phyloP scores from a whole-genome alignment of 1,140 invertebrate species.

The Drosophila rufa region DNA sequence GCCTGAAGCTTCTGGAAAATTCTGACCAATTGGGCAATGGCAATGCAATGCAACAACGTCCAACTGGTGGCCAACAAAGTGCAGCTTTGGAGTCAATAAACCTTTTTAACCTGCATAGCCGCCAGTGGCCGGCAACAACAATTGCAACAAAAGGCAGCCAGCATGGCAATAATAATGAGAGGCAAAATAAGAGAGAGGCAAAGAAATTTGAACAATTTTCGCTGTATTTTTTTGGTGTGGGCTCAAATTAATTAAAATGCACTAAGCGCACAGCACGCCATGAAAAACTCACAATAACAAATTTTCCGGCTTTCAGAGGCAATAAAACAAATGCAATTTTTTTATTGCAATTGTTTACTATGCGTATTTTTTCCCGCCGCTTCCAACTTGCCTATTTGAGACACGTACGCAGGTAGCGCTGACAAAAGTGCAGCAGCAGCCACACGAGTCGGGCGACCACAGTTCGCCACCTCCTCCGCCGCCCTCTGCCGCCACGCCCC shows the following conservation, averaged over 20 bases:
- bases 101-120: constrained; percentile 76
- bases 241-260: constrained; percentile 73
- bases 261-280: constrained; percentile 44
- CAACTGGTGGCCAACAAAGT: constrained; percentile 38
- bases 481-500: neutral
- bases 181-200: constrained; percentile 25
- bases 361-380: constrained; percentile 32
- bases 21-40: constrained; percentile 48
- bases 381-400: constrained; percentile 65
- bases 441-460: constrained; percentile 62
- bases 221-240: constrained; percentile 29
- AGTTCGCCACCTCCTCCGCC: constrained; percentile 4
- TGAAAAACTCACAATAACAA: constrained; percentile 76
- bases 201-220: constrained; percentile 69
- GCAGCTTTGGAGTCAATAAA: constrained; percentile 73
- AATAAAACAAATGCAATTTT: constrained; percentile 58
- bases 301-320: constrained; percentile 74
- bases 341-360: constrained; percentile 39
- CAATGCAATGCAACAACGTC: constrained; percentile 18
- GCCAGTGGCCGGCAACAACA: constrained; percentile 20
- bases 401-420: constrained; percentile 53
- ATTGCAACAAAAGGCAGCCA: constrained; percentile 40
- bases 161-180: constrained; percentile 32
- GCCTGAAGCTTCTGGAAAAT: constrained; percentile 55
- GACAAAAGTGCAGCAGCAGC: constrained; percentile 56